Percentiles rank a stretch among this genome's conserved stretches.
Conservation (phyloP, 2,888 invertebrate species). For the Catocala sponsa region DNA sequence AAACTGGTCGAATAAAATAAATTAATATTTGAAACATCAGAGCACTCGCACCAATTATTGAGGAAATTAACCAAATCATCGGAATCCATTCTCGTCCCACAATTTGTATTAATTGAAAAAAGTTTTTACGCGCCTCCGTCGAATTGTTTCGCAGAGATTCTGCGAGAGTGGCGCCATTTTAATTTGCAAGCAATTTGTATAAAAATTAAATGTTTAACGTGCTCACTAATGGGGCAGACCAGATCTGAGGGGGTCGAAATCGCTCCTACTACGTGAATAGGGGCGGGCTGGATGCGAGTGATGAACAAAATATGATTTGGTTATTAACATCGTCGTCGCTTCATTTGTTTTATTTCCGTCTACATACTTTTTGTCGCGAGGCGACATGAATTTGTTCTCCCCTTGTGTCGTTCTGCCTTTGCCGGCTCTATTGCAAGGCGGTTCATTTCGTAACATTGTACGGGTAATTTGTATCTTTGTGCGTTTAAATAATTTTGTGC, state of each 20-base stretch:
- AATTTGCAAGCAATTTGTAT: constrained; percentile 63
- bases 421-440: background rate
- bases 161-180: constrained; percentile 39
- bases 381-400: constrained; percentile 11
- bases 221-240: constrained; percentile 39
- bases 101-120: constrained; percentile 48
- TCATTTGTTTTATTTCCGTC: constrained; percentile 36
- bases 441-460: constrained; percentile 12
- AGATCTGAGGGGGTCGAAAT: background rate
- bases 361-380: constrained; percentile 10
- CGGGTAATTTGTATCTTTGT: constrained; percentile 9
- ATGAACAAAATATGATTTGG: constrained; percentile 36
- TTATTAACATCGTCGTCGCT: constrained; percentile 31
- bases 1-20: constrained; percentile 38
- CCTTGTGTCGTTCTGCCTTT: background rate
- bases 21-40: constrained; percentile 39
- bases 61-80: constrained; percentile 49
- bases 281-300: background rate
- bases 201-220: constrained; percentile 59
- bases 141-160: constrained; percentile 50
- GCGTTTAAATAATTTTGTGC: constrained; percentile 12
- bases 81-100: constrained; percentile 26
- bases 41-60: constrained; percentile 37
- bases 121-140: constrained; percentile 35
- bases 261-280: background rate